phyloP scores from a whole-genome alignment of 2,113 vertebrate genomes.

The Chiloscyllium plagiosum region DNA sequence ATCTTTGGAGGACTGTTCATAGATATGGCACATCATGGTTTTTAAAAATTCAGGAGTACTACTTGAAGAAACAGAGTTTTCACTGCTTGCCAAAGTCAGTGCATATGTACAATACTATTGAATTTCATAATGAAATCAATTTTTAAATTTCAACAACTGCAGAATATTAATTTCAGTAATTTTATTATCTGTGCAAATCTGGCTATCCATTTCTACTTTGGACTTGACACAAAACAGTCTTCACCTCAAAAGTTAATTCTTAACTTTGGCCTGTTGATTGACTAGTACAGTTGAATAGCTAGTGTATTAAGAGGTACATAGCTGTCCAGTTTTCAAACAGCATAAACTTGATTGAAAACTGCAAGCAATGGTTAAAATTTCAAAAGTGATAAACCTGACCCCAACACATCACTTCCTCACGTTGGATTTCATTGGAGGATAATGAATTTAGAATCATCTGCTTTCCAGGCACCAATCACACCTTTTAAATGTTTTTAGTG shows the following conservation, averaged over 20 bases:
- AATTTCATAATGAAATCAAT: neutral
- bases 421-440: neutral
- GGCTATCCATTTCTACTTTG: neutral
- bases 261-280: neutral
- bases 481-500: neutral
- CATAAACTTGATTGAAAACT: neutral
- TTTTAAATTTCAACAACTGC: neutral
- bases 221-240: neutral
- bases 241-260: neutral
- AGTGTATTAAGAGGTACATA: neutral
- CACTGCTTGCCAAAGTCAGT: neutral
- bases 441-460: neutral
- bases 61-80: neutral
- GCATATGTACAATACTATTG: neutral
- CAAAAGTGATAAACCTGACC: neutral
- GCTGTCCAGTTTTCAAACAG: neutral
- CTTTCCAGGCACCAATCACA: neutral
- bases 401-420: neutral
- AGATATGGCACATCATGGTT: neutral
- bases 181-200: neutral
- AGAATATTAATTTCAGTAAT: neutral
- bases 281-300: neutral
- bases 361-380: neutral
- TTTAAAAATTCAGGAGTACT: neutral
- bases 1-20: neutral